Evolutionary conservation across 2,888 invertebrate species (phyloP), one percentile per base, ranked within the genome.

Genomic region (Pheosia gnoma): DNA sequence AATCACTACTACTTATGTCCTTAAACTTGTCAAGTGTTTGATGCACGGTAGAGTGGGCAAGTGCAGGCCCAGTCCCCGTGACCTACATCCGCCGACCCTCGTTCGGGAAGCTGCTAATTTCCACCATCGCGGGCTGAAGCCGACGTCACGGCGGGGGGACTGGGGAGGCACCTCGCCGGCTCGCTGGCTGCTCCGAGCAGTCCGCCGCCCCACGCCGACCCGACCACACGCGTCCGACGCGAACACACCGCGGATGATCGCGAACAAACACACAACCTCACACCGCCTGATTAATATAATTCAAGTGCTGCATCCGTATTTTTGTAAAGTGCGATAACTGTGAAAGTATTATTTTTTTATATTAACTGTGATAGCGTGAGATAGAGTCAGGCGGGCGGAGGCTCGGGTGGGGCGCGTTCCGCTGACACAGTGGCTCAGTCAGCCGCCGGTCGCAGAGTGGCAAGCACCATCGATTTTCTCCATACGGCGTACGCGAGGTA

Each of bases 341-440:
- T 87, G 87, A 84, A 86, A 86, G 58, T 85, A 83, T 84, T 84
- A 25, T 25, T 87, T 88, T 85, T 82, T 78, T 78, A 80, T 83
- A 70, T 71, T 74, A 81, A 79, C 86, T 90, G 93, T 91, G 93
- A 90, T 87, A 88, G 79, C 81, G 70, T n/a, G n/a, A n/a, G n/a
- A n/a, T n/a, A n/a, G n/a, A 82, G 76, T 84, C 84, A 82, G 85
- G 87, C 89, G 86, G 85, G 87, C 83, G 82, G 82, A 88, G 86
- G 85, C 84, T 88, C 89, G 89, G 90, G 91, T 85, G 89, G 89
- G 92, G 92, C 92, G 90, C 88, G 90, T 86, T 86, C 89, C 80
- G 88, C 91, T 94, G 94, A 94, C 94, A 94, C 90, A 91, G 90
- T 94, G 94, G 94, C 94, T 94, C 94, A 94, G 94, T 94, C 87